phyloP scores from a whole-genome alignment of 2,888 invertebrate genomes.

The Galerucella pusilla region DNA sequence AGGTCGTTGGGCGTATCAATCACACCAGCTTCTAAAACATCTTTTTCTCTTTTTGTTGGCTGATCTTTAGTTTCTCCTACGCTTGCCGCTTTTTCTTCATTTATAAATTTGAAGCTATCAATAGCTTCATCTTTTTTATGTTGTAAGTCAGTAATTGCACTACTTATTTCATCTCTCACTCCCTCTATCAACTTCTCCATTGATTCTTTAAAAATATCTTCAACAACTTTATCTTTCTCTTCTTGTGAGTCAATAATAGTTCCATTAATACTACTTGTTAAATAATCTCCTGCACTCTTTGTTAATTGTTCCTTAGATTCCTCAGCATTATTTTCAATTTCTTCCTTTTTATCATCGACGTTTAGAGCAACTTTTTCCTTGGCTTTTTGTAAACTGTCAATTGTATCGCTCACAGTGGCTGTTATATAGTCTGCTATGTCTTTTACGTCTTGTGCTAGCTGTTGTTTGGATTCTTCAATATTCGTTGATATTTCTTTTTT shows the following conservation, averaged over 20 bases:
- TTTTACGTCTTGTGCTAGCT: conserved; percentile 17
- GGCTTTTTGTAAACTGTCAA: background rate
- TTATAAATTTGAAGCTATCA: background rate
- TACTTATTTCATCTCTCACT: background rate
- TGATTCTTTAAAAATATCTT: background rate
- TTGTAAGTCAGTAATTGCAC: background rate
- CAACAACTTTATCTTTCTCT: background rate
- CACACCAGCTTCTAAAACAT: too few relatives aligned
- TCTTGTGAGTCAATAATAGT: background rate
- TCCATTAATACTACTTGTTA: background rate
- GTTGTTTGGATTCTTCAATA: conserved; percentile 2
- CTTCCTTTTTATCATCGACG: background rate
- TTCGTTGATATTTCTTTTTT: conserved; percentile 9
- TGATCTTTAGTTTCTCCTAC: background rate
- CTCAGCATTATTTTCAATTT: background rate
- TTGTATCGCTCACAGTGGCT: conserved; percentile 5
- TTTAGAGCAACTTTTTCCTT: background rate
- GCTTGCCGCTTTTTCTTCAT: background rate
- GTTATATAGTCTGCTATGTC: conserved; percentile 1
- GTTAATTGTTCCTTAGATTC: background rate
- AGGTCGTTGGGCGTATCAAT: background rate
- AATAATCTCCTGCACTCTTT: background rate
- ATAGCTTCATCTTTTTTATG: background rate
- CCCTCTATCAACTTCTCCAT: background rate
- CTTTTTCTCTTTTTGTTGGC: too few relatives aligned